Evolutionary conservation across 2,888 invertebrate genomes (phyloP), one percentile per base, ranked within the genome.

Genomic region (Patella ulyssiponensis): DNA sequence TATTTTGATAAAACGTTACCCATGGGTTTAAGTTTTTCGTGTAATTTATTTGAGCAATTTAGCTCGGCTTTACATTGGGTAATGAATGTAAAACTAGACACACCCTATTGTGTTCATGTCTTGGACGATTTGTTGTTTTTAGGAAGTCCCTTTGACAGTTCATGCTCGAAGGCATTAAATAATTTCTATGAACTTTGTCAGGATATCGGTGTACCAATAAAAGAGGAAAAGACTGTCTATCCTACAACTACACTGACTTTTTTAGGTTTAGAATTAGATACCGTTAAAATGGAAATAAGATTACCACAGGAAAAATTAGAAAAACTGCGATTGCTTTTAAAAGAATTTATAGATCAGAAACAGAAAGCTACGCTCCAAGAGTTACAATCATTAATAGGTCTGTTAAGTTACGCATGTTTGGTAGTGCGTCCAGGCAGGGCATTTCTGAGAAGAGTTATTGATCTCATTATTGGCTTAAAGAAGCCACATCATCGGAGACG

Each of bases 381-480:
- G 54, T 44, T 80, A 23, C 79, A 80, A 69, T 79, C 76, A 3
- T n/a, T 81, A 1, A 74, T 81, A 17, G 81, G 81, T 5, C 17
- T 82, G 1, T 27, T 82, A 1, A 78, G 77, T 69, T 81, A 80
- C 71, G 80, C 79, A 20, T 79, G 82, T 51, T 14, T 74, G 15
- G 80, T 78, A 2, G 73, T 82, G 15, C 4, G 23, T 2, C 78
- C 78, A 14, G 82, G 79, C 12, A 53, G 81, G 12, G 56, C 79
- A 20, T 83, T 82, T 78, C 52, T 82, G 20, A 69, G 83, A 0
- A 53, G 81, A 12, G 56, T 83, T n/a, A 82, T 79, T 72, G 79
- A 83, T 58, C 75, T 83, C 14, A 79, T 80, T 27, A 76, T 77
- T 14, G 81, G 79, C 0, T 33, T 81, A 2, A 53, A 23, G 11